A percentile compares a stretch with the other conserved stretches of the same genome.
phyloP scores from a whole-genome alignment of 2,797 vertebrate genomes.

The Enteromius thamalakanensis region DNA sequence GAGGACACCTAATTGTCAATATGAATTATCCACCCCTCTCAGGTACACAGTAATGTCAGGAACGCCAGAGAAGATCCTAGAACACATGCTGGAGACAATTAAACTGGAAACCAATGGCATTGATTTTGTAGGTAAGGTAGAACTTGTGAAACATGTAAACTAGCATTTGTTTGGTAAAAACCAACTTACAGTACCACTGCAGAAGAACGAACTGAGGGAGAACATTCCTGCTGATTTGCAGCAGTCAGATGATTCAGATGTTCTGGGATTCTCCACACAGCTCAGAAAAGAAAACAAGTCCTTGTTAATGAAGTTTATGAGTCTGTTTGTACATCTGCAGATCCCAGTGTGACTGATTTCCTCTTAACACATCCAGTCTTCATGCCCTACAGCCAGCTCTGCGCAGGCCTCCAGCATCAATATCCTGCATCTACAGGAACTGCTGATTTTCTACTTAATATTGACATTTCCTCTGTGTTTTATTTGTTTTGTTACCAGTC shows the following conservation, averaged over 20 bases:
- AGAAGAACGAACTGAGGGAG: not conserved
- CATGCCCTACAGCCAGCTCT: constrained; percentile 91
- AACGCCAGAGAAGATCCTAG: constrained; percentile 94
- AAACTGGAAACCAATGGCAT: constrained; percentile 85
- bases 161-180: constrained; percentile 3
- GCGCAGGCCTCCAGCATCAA: constrained; percentile 87
- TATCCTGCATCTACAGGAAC: constrained; percentile 79
- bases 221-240: constrained; percentile 33
- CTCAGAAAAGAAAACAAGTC: constrained; percentile 3
- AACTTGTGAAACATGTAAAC: not conserved
- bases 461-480: not conserved
- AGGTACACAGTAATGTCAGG: constrained; percentile 96
- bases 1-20: not conserved
- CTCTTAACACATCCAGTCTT: constrained; percentile 91
- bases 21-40: constrained; percentile 13
- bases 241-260: constrained; percentile 44
- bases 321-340: constrained; percentile 70
- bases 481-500: not conserved
- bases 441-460: not conserved
- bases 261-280: constrained; percentile 21
- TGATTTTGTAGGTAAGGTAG: constrained; percentile 80
- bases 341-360: constrained; percentile 88
- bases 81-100: constrained; percentile 90
- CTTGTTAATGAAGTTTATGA: constrained; percentile 41
- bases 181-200: not conserved